phyloP scores from a whole-genome alignment of 2,888 invertebrate genomes.

The Dicyrtomina minuta region DNA sequence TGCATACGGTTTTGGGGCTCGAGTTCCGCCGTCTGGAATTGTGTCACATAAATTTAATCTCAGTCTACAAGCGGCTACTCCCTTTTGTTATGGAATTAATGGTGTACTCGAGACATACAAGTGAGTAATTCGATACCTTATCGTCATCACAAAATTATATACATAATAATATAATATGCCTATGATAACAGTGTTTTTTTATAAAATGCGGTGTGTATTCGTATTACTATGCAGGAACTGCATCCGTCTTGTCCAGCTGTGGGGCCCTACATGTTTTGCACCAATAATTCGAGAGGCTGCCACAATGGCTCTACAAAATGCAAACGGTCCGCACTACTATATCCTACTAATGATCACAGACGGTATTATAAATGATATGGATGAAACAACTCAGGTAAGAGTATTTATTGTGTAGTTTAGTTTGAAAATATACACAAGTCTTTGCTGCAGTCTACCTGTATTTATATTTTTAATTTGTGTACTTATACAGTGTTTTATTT shows the following conservation, averaged over 20 bases:
- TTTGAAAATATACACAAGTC: neutral
- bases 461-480: neutral
- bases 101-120: constrained; percentile 54
- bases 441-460: neutral
- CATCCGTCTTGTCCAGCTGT: constrained; percentile 60
- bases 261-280: constrained; percentile 63
- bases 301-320: constrained; percentile 55
- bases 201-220: neutral
- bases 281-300: constrained; percentile 60
- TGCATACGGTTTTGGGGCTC: constrained; percentile 53
- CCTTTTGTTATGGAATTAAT: constrained; percentile 60
- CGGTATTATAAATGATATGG: constrained; percentile 63
- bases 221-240: constrained; percentile 57
- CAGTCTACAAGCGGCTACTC: constrained; percentile 61
- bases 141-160: too few species aligned
- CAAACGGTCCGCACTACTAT: constrained; percentile 59
- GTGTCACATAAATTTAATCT: constrained; percentile 59
- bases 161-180: too few species aligned
- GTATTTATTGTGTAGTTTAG: neutral
- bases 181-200: too few species aligned
- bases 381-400: constrained; percentile 58
- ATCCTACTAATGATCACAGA: constrained; percentile 63
- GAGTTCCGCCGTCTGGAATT: constrained; percentile 58
- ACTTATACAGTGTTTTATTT: neutral
- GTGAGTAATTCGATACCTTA: constrained; percentile 39